These are phyloP conservation scores for Dioctria rufipes DNA, from an alignment of 2,888 invertebrate species.

Conservation along the genomic window DNA sequence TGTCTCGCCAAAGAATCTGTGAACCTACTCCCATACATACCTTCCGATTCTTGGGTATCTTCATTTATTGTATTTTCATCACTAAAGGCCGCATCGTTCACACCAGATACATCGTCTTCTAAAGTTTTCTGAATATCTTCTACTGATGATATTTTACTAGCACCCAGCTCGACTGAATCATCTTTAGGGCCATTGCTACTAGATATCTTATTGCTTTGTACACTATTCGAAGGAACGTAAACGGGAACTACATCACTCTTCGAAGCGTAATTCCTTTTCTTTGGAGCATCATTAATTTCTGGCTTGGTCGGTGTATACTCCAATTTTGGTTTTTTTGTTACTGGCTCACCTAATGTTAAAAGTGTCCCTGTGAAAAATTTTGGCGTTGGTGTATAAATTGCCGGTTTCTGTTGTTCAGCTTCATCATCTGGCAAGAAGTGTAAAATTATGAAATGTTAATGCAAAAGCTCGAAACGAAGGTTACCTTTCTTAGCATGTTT, in stretches of 20 bases:
- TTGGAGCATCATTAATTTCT: constrained; percentile 66
- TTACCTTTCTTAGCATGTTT: constrained; percentile 85
- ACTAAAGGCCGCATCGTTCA: background rate
- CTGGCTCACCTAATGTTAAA: constrained; percentile 63
- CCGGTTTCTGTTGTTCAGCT: constrained; percentile 59
- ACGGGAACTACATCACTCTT: constrained; percentile 63
- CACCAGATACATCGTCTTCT: background rate
- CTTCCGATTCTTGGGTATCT: background rate
- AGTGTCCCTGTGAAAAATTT: constrained; percentile 64
- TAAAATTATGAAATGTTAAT: background rate
- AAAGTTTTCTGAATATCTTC: background rate
- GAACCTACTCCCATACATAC: background rate
- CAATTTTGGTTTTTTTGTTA: constrained; percentile 65
- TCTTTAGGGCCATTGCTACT: background rate
- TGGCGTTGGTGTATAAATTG: constrained; percentile 67
- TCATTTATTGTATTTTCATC: background rate
- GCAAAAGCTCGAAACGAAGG: background rate
- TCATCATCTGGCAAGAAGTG: constrained; percentile 63
- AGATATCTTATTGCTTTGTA: background rate
- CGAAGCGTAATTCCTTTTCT: constrained; percentile 58
- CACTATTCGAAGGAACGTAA: constrained; percentile 66
- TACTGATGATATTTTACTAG: background rate
- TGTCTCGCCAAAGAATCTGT: too few species aligned
- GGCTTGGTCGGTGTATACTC: constrained; percentile 71
- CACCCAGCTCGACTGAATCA: background rate